A percentile compares a stretch with the other conserved stretches of the same genome.
phyloP scores from a whole-genome alignment of 92 coral and sea anemone genomes.

The Palythoa grandiflora region DNA sequence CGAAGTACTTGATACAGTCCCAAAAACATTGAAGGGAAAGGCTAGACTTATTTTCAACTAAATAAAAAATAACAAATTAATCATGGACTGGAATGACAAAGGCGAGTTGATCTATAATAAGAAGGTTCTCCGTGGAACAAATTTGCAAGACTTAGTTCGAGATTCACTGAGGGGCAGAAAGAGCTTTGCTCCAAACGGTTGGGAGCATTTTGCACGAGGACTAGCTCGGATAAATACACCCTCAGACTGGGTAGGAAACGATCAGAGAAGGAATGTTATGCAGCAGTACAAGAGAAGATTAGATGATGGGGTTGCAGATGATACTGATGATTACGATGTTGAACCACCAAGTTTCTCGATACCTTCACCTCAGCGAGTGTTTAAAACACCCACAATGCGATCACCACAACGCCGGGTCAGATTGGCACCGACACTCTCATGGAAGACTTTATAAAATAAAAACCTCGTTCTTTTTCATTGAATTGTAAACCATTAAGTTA shows the following conservation, averaged over 20 bases:
- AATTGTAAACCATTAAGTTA: constrained; percentile 18
- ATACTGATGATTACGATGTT: not conserved
- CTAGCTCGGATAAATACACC: not conserved
- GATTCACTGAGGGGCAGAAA: constrained; percentile 5
- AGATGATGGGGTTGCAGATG: not conserved
- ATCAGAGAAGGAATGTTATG: constrained; percentile 3
- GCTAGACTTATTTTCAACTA: not conserved
- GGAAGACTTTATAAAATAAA: constrained; percentile 17
- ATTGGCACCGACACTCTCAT: constrained; percentile 15
- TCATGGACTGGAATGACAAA: not conserved
- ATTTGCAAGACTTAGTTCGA: not conserved
- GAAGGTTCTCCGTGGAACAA: not conserved
- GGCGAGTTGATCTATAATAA: constrained; percentile 44
- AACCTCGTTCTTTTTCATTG: not conserved
- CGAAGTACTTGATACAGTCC: not conserved
- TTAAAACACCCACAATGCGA: constrained; percentile 20
- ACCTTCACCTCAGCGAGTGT: constrained; percentile 4
- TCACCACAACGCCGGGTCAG: constrained; percentile 24
- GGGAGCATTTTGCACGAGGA: not conserved
- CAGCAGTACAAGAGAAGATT: not conserved
- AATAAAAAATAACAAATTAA: not conserved
- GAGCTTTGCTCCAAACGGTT: not conserved
- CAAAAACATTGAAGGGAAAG: not conserved
- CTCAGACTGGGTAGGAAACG: constrained; percentile 6
- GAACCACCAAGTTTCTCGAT: not conserved